Conservation (phyloP, 92 coral and sea anemone species). For the Paramuricea clavata region DNA sequence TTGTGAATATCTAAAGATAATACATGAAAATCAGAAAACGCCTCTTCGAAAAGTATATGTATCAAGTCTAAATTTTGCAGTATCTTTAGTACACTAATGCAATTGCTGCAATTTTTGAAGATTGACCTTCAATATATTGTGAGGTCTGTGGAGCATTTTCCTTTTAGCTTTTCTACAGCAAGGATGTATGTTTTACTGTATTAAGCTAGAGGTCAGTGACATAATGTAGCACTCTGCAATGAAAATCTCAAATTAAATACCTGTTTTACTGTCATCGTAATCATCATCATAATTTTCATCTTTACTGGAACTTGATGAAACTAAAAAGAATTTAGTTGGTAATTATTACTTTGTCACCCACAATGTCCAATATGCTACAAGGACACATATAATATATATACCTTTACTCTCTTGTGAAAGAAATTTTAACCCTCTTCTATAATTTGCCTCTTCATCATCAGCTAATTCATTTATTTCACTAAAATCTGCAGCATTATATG, state of each 20-base stretch:
- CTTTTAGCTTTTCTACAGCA: too few species aligned
- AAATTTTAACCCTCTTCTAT: conserved; percentile 23
- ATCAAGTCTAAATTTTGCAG: too few species aligned
- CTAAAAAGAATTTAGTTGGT: background rate
- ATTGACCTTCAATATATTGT: too few species aligned
- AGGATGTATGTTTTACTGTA: too few species aligned
- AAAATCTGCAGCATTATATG: conserved; percentile 89
- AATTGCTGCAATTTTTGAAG: too few species aligned
- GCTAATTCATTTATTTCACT: conserved; percentile 96
- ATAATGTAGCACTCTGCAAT: background rate
- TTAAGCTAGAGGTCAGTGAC: too few species aligned
- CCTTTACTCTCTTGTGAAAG: conserved; percentile 23
- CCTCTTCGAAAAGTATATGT: too few species aligned
- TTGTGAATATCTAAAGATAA: background rate
- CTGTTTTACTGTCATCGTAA: background rate
- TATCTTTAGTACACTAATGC: too few species aligned
- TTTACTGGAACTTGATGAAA: background rate
- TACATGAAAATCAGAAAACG: background rate
- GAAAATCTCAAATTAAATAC: background rate
- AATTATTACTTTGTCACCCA: background rate
- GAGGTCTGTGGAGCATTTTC: too few species aligned
- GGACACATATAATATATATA: background rate
- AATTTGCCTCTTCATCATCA: conserved; percentile 84
- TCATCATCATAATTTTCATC: conserved; percentile 37
- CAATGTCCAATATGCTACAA: background rate